These are phyloP conservation scores for Semaprochilodus insignis DNA, from an alignment of 2,797 vertebrate genomes.

Conservation along the genomic window DNA sequence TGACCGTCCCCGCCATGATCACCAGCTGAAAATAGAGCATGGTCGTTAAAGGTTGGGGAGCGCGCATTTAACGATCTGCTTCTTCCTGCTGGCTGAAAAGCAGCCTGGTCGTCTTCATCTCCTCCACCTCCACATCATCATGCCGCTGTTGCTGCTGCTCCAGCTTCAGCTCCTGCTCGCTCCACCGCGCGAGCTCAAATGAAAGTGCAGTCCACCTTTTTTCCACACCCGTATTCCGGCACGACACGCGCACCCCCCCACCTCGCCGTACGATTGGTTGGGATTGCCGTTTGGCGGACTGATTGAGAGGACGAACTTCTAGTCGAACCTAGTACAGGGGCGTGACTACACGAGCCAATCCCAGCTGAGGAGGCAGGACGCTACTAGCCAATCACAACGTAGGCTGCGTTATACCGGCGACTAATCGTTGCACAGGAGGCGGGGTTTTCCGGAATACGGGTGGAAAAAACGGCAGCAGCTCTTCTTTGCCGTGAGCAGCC, in stretches of 20 bases:
- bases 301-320: background rate
- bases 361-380: background rate
- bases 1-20: slow-evolving; percentile 98
- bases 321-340: background rate
- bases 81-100: slow-evolving; percentile 53
- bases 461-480: background rate
- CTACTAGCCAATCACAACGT: background rate
- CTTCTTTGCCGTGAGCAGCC: slow-evolving; percentile 2
- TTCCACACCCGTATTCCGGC: background rate
- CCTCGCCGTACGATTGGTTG: background rate
- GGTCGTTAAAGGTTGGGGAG: slow-evolving; percentile 69
- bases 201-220: background rate
- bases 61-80: slow-evolving; percentile 64
- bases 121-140: slow-evolving; percentile 58
- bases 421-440: background rate
- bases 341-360: background rate
- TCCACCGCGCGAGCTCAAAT: slow-evolving; percentile 37
- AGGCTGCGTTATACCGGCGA: background rate
- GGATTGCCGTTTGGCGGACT: no score
- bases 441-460: background rate
- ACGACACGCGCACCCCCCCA: background rate
- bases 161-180: slow-evolving; percentile 6
- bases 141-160: background rate
- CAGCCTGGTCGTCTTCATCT: slow-evolving; percentile 45
- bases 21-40: slow-evolving; percentile 94